Evolutionary conservation across 2,888 invertebrate genomes (phyloP).

Genomic region (Xestobium rufovillosum): DNA sequence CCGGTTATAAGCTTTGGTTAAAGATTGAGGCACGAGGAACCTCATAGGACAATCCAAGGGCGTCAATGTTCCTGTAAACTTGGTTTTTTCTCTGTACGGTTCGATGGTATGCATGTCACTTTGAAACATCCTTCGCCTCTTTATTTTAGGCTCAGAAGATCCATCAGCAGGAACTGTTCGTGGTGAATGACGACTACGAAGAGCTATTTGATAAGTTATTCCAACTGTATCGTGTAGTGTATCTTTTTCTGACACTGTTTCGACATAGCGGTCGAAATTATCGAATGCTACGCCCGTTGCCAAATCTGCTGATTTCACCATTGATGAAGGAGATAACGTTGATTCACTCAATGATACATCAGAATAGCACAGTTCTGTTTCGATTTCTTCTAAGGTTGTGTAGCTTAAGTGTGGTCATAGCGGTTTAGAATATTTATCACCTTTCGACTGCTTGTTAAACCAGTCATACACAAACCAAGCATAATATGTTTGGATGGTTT

Average conservation of each 20-base stretch:
- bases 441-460: conserved; percentile 25
- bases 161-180: too few species aligned
- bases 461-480: conserved; percentile 26
- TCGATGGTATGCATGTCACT: too few species aligned
- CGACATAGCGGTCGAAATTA: conserved; percentile 25
- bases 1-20: conserved; percentile 11
- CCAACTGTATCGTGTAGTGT: conserved; percentile 25
- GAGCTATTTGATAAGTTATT: conserved; percentile 20
- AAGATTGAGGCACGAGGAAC: conserved; percentile 15
- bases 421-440: conserved; percentile 24
- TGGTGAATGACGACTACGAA: not conserved
- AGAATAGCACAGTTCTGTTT: too few species aligned
- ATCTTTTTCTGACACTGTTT: conserved; percentile 22
- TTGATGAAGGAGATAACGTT: too few species aligned
- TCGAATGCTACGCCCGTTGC: conserved; percentile 16
- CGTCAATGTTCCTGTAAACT: conserved; percentile 9
- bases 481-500: conserved; percentile 27
- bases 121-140: too few species aligned
- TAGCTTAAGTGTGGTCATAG: conserved; percentile 26
- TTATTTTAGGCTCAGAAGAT: too few species aligned
- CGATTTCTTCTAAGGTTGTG: conserved; percentile 22
- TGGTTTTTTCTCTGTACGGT: too few species aligned
- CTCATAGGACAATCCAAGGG: not conserved
- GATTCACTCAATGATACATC: too few species aligned
- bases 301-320: too few species aligned